A percentile compares a stretch with the other conserved stretches of the same genome.
Evolutionary conservation across 2,888 invertebrate species (phyloP).

Genomic region (Lomographa bimaculata): DNA sequence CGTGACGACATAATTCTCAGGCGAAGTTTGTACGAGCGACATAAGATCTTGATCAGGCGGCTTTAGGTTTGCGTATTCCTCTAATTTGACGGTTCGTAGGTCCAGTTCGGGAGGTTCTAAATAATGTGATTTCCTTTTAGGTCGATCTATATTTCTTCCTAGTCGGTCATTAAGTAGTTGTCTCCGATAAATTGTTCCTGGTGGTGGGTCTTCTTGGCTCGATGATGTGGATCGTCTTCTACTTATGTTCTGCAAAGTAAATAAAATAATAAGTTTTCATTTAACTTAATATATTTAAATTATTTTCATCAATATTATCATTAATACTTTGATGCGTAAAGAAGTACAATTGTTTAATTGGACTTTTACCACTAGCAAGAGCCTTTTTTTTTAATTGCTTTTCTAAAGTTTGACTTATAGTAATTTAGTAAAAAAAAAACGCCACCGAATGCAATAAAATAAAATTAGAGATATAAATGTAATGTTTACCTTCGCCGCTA

Average conservation of each 20-base stretch:
- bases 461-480: too few relatives aligned
- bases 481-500: conserved; percentile 76
- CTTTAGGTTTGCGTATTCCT: conserved; percentile 86
- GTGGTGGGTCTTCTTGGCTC: conserved; percentile 78
- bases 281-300: too few relatives aligned
- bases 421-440: too few relatives aligned
- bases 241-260: conserved; percentile 62
- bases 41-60: conserved; percentile 88
- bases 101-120: conserved; percentile 88
- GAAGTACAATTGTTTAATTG: too few relatives aligned
- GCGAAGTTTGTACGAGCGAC: conserved; percentile 87
- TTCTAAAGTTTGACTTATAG: too few relatives aligned
- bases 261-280: conserved; percentile 1
- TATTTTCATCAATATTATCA: not conserved
- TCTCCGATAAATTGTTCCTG: conserved; percentile 83
- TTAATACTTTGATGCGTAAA: not conserved
- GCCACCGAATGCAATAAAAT: too few relatives aligned
- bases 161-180: conserved; percentile 85
- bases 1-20: conserved; percentile 93
- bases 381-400: too few relatives aligned
- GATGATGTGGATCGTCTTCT: conserved; percentile 79
- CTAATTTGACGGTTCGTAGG: conserved; percentile 85
- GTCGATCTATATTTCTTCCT: conserved; percentile 84
- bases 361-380: too few relatives aligned
- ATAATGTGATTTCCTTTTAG: conserved; percentile 86